These are phyloP conservation scores for Jacana jacana DNA, from an alignment of 2,113 vertebrate species.

Conservation along the genomic window DNA sequence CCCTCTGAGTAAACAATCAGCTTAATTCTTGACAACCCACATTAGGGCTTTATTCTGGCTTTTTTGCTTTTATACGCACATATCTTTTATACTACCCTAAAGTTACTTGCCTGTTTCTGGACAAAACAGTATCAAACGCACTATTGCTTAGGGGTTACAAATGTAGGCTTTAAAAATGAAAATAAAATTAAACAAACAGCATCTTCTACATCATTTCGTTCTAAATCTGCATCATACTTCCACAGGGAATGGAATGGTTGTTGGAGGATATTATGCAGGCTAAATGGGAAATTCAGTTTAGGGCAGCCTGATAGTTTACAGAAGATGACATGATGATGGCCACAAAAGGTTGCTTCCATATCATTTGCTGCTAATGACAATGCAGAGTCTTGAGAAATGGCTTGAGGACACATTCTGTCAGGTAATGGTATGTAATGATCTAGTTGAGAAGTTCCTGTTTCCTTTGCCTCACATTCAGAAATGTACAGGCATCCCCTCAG, in stretches of 20 bases:
- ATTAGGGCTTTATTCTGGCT: conserved; percentile 61
- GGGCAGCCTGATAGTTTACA: neutral
- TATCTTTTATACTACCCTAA: conserved; percentile 48
- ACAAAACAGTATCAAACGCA: neutral
- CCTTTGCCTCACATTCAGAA: neutral
- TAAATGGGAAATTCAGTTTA: neutral
- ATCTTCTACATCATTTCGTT: neutral
- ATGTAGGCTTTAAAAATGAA: conserved; percentile 5
- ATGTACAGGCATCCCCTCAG: neutral
- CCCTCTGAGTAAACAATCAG: conserved; percentile 76
- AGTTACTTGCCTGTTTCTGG: conserved; percentile 36
- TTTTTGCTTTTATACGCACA: conserved; percentile 53
- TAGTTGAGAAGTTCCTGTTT: conserved; percentile 25
- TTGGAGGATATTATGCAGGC: neutral
- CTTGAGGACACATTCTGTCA: conserved; percentile 9
- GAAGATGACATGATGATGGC: neutral
- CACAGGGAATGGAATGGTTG: neutral
- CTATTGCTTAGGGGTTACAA: conserved; percentile 13
- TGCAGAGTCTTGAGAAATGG: conserved; percentile 7
- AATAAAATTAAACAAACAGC: neutral
- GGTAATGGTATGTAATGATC: conserved; percentile 16
- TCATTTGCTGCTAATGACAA: conserved; percentile 49
- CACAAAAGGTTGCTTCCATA: conserved; percentile 52
- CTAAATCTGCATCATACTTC: neutral
- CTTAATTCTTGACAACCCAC: conserved; percentile 33